Base-by-base conservation (phyloP, 2,888 invertebrate species). In the Caenorhabditis afra region DNA sequence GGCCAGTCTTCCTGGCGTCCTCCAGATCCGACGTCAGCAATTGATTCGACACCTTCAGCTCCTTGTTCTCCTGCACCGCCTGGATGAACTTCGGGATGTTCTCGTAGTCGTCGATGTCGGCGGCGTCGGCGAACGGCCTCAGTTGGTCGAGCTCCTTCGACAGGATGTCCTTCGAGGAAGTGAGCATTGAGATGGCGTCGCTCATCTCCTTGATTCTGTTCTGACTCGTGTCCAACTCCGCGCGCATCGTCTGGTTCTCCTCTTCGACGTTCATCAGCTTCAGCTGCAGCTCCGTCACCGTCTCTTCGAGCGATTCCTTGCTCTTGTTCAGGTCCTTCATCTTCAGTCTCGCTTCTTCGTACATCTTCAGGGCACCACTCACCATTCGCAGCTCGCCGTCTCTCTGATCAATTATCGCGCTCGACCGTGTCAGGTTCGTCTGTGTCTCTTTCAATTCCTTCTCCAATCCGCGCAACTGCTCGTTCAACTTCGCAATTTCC, bases 311-410 rank as follows among this genome's bases (percentile, higher is more conserved):
- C 29, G 29, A 29, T 7, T 29, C 65, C 45, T 68, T 41, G 18
- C 37, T 68, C 45, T 68, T 41, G 18, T 44, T 59, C 50, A 70
- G 39, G 22, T 77, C 50, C 8, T 44, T 50, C 14, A 70, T 65
- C 74, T 70, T 79, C 10, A 71, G 53, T 22, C 76, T 81, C 74
- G 82, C 74, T 53, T 79, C 81, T 37, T 75, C 81, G 55, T 82
- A 82, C 62, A 79, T 71, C 45, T 73, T 55, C 20, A 81, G 73
- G 11, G 85, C 61, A 47, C 82, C 71, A 50, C 84, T 66, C n/a
- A 87, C 67, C 39, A 87, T 74, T 10, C 55, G 73, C 58, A 87
- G 59, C 58, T 87, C 86, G 12, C 83, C 71, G 35, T 87, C 47
- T 81, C 58, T 81, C 65, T 29, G 79, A 3, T 65, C 65, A 7